These are phyloP conservation scores for Heliothis peltigera DNA, from an alignment of 2,888 invertebrate species.

Conservation along the genomic window DNA sequence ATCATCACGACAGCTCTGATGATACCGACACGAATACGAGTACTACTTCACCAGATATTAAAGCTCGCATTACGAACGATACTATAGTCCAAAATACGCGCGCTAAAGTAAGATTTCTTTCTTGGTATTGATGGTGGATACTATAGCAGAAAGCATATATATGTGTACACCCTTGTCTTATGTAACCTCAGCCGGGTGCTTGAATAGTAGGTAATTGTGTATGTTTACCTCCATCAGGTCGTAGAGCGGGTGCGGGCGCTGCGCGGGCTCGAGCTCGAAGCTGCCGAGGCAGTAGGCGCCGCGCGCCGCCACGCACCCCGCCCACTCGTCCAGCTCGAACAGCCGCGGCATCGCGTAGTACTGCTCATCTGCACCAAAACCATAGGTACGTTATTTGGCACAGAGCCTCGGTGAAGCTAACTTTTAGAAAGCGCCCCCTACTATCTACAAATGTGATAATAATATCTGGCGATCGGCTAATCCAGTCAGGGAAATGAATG, in stretches of 20 bases:
- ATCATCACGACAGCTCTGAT: not conserved
- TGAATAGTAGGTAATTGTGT: not conserved
- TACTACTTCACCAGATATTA: not conserved
- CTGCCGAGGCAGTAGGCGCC: constrained; percentile 83
- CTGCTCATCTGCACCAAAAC: constrained; percentile 75
- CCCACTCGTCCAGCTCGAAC: constrained; percentile 82
- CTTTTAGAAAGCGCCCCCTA: too few species aligned
- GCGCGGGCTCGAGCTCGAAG: constrained; percentile 75
- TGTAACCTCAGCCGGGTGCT: too few species aligned
- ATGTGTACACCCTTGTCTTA: too few species aligned
- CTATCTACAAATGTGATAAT: too few species aligned
- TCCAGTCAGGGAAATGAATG: too few species aligned
- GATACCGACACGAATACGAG: not conserved
- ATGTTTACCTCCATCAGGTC: constrained; percentile 75
- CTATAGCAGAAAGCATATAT: too few species aligned
- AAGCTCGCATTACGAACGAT: not conserved
- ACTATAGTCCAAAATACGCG: not conserved
- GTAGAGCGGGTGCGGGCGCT: constrained; percentile 67
- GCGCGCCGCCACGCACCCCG: constrained; percentile 72
- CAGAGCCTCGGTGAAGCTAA: too few species aligned
- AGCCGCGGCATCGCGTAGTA: constrained; percentile 83
- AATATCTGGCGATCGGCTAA: too few species aligned
- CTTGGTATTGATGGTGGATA: too few species aligned
- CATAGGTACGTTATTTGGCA: not conserved
- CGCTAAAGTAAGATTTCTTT: not conserved